Evolutionary conservation across 2,113 vertebrate species (phyloP), one percentile per base, ranked within the genome.

Genomic region (Perca flavescens): DNA sequence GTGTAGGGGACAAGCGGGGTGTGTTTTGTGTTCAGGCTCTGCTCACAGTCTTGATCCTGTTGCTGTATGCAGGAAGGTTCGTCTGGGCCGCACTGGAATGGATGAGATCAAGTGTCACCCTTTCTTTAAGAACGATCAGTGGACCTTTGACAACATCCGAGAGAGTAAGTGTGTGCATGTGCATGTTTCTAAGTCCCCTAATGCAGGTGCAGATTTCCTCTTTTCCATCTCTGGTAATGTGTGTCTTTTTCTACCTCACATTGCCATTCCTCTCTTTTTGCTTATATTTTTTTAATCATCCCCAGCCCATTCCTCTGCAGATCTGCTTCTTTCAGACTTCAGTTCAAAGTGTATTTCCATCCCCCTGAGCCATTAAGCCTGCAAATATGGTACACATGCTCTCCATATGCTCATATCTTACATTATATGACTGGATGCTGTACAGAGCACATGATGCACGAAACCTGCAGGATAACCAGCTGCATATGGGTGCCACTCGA

Each of bases 101-200:
- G 97, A 97, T 91, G 98, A 99, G 91, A 98, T 99, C 89, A 99
- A 99, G 88, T 91, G 94, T 78, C 98, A 99, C 76, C 94, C 95
- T 83, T 99, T 99, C 93, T 99, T 99, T 95, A 97, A 96, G 94
- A 99, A 97, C 54, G 96, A 99, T 86, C 98, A 99, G 69, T 99
- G 98, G 98, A 97, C 97, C 84, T 99, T 99, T 95, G 96, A 97
- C 92, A 99, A 95, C 93, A 99, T 99, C 89, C 95, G 98, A 94
- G 97, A 98, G 56, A 97, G 98, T 99, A 96, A 98, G 98, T 96
- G 86, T 67, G 14, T 61, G 17, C 64, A 21, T 3, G n/a, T 65
- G 65, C 80, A 62, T 58, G 34, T 49, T 62, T 68, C 14, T 2
- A 28, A 74, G 47, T 64, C 19, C 22, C 10, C 5, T 40, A 46